Conservation (phyloP, 2,113 vertebrate species). For the Triplophysa tibetana region DNA sequence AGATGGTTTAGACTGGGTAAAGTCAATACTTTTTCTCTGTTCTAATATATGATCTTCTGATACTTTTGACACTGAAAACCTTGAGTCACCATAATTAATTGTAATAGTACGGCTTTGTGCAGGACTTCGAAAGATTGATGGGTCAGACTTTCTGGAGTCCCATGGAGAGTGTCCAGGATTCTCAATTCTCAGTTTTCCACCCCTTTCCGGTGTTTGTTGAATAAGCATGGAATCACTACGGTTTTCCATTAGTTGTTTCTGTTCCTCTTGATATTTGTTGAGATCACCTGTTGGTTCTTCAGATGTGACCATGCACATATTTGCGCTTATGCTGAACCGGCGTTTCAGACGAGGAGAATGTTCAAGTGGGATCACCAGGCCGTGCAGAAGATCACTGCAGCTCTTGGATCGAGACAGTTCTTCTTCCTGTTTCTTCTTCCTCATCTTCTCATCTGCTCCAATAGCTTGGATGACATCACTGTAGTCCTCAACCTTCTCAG, state of each 20-base stretch:
- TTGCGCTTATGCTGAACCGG: constrained; percentile 69
- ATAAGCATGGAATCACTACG: constrained; percentile 57
- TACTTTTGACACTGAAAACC: constrained; percentile 50
- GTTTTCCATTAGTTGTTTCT: constrained; percentile 48
- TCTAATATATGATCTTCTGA: constrained; percentile 27
- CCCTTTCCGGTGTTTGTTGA: constrained; percentile 54
- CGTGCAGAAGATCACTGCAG: constrained; percentile 71
- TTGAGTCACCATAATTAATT: constrained; percentile 13
- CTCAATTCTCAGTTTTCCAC: background rate
- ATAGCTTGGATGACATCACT: constrained; percentile 91
- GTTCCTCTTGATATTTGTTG: constrained; percentile 57
- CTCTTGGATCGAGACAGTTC: constrained; percentile 75
- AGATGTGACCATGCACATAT: constrained; percentile 72
- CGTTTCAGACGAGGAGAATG: constrained; percentile 67
- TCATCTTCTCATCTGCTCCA: constrained; percentile 66
- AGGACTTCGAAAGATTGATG: background rate
- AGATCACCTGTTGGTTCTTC: constrained; percentile 69
- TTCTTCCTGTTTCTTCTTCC: constrained; percentile 70
- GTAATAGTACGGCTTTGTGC: constrained; percentile 9
- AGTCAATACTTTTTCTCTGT: constrained; percentile 17
- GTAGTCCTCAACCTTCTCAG: constrained; percentile 89
- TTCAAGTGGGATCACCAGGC: constrained; percentile 64
- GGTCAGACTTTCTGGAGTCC: constrained; percentile 15
- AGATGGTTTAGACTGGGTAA: background rate
- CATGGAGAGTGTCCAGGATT: background rate